Evolutionary conservation across 2,888 invertebrate genomes (phyloP).

Genomic region (Gymnosoma rotundatum): DNA sequence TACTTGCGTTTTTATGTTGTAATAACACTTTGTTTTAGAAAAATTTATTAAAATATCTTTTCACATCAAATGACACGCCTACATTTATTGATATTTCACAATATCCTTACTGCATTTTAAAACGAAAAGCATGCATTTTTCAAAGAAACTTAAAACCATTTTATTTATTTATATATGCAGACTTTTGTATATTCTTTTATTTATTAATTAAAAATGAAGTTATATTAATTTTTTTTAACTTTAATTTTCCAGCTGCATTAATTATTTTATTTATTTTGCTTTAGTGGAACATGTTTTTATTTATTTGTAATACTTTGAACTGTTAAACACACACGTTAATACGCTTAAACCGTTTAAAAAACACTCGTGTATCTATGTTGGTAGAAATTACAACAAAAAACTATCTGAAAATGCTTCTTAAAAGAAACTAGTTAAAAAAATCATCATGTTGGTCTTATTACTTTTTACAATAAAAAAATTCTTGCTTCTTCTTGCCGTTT

Average conservation of each 20-base stretch:
- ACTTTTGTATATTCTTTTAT: background rate
- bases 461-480: slow-evolving; percentile 49
- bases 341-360: slow-evolving; percentile 1
- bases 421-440: slow-evolving; percentile 47
- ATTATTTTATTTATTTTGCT: slow-evolving; percentile 17
- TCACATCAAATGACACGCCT: slow-evolving; percentile 53
- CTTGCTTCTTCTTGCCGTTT: slow-evolving; percentile 55
- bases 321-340: slow-evolving; percentile 9
- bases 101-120: slow-evolving; percentile 53
- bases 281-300: slow-evolving; percentile 24
- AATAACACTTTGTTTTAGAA: background rate
- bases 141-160: too few relatives aligned
- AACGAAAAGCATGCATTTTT: background rate
- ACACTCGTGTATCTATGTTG: slow-evolving; percentile 44
- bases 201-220: background rate
- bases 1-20: too few relatives aligned
- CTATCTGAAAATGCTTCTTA: slow-evolving; percentile 47
- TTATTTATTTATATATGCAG: too few relatives aligned
- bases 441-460: slow-evolving; percentile 57
- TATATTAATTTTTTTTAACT: slow-evolving; percentile 4
- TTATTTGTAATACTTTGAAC: slow-evolving; percentile 43
- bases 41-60: slow-evolving; percentile 8
- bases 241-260: slow-evolving; percentile 50
- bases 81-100: slow-evolving; percentile 66
- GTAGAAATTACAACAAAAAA: slow-evolving; percentile 19